phyloP scores from a whole-genome alignment of 2,113 vertebrate species.

The Rafetus swinhoei region DNA sequence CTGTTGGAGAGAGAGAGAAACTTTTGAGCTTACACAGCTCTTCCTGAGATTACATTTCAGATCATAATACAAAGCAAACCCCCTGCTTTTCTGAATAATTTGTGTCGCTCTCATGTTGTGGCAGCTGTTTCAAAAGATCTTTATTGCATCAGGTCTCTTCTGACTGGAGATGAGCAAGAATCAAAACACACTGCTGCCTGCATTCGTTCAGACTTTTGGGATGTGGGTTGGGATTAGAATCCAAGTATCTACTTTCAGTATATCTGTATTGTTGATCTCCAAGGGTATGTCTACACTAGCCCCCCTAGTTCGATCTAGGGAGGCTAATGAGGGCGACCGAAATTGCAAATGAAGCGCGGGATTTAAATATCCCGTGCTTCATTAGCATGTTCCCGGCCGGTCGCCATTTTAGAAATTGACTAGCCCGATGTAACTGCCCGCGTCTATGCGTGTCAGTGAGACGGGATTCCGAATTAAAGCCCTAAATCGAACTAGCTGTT shows the following conservation, averaged over 20 bases:
- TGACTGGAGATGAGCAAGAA: not conserved
- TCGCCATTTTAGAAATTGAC: no score
- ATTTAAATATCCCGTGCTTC: no score
- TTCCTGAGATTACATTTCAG: not conserved
- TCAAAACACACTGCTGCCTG: not conserved
- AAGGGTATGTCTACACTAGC: not conserved
- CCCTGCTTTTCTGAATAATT: accelerated
- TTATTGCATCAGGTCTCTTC: not conserved
- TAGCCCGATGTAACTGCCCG: no score
- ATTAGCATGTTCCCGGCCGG: no score
- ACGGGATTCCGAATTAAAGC: no score
- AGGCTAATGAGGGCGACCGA: no score
- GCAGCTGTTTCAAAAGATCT: not conserved
- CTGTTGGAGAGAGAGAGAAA: not conserved
- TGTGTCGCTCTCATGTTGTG: not conserved
- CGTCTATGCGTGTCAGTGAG: no score
- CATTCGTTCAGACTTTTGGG: not conserved
- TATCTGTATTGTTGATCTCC: not conserved
- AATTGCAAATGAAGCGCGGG: no score
- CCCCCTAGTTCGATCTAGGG: no score
- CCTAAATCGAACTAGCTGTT: no score
- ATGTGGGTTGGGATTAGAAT: not conserved
- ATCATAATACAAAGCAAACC: not conserved
- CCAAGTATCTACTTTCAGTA: not conserved
- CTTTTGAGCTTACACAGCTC: not conserved